Conservation (phyloP, 1,140 invertebrate species). For the Drosophila varians region DNA sequence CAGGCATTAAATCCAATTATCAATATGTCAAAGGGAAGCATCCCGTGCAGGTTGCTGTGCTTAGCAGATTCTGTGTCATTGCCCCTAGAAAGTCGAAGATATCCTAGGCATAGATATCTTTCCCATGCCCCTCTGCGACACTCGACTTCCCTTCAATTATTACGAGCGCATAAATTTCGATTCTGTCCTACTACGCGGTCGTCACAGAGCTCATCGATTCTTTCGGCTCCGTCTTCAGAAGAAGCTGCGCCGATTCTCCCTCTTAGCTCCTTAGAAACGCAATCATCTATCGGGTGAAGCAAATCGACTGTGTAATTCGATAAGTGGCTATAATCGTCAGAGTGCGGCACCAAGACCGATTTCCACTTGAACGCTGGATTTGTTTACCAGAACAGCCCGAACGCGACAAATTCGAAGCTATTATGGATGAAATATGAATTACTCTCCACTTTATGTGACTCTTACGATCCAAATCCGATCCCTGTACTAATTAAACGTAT, state of each 20-base stretch:
- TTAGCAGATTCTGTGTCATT: slow-evolving; percentile 18
- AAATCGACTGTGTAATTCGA: slow-evolving; percentile 76
- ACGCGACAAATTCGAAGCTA: slow-evolving; percentile 5
- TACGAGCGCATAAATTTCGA: slow-evolving; percentile 60
- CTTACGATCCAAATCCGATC: slow-evolving; percentile 63
- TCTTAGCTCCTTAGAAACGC: slow-evolving; percentile 24
- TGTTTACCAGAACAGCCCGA: slow-evolving; percentile 16
- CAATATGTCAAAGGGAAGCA: slow-evolving; percentile 14
- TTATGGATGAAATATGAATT: slow-evolving; percentile 50
- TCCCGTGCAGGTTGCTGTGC: slow-evolving; percentile 9
- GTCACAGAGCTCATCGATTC: slow-evolving; percentile 57
- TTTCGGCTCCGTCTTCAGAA: slow-evolving; percentile 38
- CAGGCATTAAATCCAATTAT: slow-evolving; percentile 71
- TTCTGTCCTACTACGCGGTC: slow-evolving; percentile 33
- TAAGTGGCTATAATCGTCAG: slow-evolving; percentile 62
- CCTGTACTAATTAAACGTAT: slow-evolving; percentile 7
- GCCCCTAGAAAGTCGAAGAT: not conserved
- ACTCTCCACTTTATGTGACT: slow-evolving; percentile 50
- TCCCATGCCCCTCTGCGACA: slow-evolving; percentile 29
- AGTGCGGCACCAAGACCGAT: slow-evolving; percentile 10
- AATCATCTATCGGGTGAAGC: slow-evolving; percentile 29
- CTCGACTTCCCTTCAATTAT: slow-evolving; percentile 70
- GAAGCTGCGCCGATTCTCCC: slow-evolving; percentile 11
- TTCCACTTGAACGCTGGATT: slow-evolving; percentile 20
- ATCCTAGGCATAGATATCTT: slow-evolving; percentile 11